A percentile compares a stretch with the other conserved stretches of the same genome.
Evolutionary conservation across 2,113 vertebrate genomes (phyloP).

Genomic region (Cyphomyrus plagiostoma): DNA sequence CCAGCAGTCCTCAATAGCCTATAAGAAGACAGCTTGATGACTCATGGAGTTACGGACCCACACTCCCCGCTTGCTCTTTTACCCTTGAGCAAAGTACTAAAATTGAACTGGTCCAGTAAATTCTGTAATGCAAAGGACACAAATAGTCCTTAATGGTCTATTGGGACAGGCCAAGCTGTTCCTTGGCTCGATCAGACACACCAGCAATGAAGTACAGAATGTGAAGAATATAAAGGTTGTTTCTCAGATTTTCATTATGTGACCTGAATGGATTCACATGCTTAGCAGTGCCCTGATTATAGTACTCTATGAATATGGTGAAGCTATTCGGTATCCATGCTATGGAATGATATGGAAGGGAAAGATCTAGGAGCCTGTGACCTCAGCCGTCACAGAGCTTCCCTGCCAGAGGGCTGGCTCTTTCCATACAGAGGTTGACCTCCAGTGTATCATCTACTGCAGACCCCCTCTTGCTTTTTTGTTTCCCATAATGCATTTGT

Average conservation of each 20-base stretch:
- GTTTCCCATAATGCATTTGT: constrained; percentile 62
- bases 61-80: not conserved
- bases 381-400: not conserved
- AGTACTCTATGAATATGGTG: not conserved
- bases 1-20: not conserved
- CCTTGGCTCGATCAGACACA: not conserved
- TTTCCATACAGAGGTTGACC: constrained; percentile 34
- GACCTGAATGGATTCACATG: not conserved
- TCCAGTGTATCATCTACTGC: constrained; percentile 58
- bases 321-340: not conserved
- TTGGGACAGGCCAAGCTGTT: not conserved
- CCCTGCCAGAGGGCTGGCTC: too few relatives aligned
- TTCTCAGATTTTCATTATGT: not conserved
- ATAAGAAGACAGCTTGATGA: constrained; percentile 3
- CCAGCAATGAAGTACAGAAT: not conserved
- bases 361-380: not conserved
- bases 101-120: not conserved
- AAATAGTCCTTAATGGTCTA: not conserved
- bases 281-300: not conserved
- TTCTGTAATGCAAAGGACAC: not conserved
- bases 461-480: constrained; percentile 56
- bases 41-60: not conserved
- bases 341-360: not conserved
- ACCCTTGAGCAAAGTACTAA: not conserved
- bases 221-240: constrained; percentile 1